Conservation (phyloP, 2,888 invertebrate genomes). For the Megamerina dolium region DNA sequence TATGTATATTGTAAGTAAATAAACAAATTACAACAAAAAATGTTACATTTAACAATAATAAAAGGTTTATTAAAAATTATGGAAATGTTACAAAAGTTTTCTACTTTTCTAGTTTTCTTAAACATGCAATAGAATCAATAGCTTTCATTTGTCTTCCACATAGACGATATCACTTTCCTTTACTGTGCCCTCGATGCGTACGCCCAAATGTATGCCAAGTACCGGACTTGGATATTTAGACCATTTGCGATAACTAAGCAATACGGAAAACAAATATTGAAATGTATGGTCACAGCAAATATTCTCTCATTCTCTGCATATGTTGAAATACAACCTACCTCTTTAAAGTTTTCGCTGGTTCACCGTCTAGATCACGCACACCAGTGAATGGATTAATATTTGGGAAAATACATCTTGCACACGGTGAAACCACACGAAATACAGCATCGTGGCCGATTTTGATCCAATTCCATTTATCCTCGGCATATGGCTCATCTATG, state of each 20-base stretch:
- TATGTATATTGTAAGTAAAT: too few species aligned
- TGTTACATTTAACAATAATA: too few species aligned
- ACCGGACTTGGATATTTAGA: conserved; percentile 43
- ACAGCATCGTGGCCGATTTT: conserved; percentile 50
- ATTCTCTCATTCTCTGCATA: too few species aligned
- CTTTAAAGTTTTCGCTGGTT: conserved; percentile 62
- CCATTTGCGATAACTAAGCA: conserved; percentile 35
- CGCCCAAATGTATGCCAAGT: conserved; percentile 53
- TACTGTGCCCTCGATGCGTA: conserved; percentile 48
- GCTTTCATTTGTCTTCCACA: conserved; percentile 41
- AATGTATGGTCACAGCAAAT: too few species aligned
- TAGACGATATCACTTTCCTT: conserved; percentile 52
- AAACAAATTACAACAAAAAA: too few species aligned
- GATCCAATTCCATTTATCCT: conserved; percentile 67
- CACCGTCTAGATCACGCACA: conserved; percentile 53
- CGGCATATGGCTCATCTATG: conserved; percentile 56
- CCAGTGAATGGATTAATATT: conserved; percentile 64
- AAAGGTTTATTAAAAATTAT: too few species aligned
- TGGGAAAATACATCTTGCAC: conserved; percentile 60
- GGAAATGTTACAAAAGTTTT: too few species aligned
- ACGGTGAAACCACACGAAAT: conserved; percentile 30
- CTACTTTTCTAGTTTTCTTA: too few species aligned
- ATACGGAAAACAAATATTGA: too few species aligned
- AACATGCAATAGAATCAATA: too few species aligned
- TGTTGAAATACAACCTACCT: conserved; percentile 50